A percentile compares a stretch with the other conserved stretches of the same genome.
phyloP scores from a whole-genome alignment of 2,888 invertebrate species.

The Campoplex capitator region DNA sequence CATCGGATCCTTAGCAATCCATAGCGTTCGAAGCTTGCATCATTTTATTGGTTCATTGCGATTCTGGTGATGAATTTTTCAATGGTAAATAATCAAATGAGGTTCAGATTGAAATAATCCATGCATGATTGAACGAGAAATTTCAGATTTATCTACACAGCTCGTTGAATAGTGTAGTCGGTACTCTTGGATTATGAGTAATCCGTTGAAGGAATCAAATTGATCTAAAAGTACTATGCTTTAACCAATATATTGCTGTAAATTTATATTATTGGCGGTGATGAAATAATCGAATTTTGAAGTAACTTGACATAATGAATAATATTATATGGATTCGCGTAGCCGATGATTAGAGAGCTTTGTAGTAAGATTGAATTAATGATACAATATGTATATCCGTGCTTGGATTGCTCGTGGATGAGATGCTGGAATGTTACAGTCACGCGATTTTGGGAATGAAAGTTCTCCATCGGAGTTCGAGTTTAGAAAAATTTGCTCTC shows the following conservation, averaged over 20 bases:
- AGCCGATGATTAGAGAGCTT: slow-evolving; percentile 17
- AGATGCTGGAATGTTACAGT: slow-evolving; percentile 26
- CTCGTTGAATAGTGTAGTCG: no score
- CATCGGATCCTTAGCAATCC: background rate
- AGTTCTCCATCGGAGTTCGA: slow-evolving; percentile 54
- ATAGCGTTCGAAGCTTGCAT: background rate
- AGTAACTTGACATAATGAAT: slow-evolving; percentile 1
- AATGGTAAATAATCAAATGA: no score
- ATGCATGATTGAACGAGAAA: no score
- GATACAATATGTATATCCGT: slow-evolving; percentile 3
- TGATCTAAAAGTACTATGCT: background rate
- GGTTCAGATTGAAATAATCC: no score
- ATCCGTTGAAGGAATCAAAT: background rate
- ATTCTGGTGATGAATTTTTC: background rate
- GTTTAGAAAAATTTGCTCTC: slow-evolving; percentile 73
- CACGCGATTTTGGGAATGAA: slow-evolving; percentile 26
- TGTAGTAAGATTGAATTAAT: background rate
- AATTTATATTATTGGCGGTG: background rate
- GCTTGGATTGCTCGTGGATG: background rate
- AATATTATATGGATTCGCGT: background rate
- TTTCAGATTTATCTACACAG: no score
- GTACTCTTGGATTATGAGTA: no score
- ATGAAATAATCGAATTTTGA: slow-evolving; percentile 31
- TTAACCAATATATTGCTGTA: background rate
- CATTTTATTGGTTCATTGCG: background rate